These are phyloP conservation scores for Platysternon megacephalum DNA, from an alignment of 2,113 vertebrate genomes.

Conservation along the genomic window DNA sequence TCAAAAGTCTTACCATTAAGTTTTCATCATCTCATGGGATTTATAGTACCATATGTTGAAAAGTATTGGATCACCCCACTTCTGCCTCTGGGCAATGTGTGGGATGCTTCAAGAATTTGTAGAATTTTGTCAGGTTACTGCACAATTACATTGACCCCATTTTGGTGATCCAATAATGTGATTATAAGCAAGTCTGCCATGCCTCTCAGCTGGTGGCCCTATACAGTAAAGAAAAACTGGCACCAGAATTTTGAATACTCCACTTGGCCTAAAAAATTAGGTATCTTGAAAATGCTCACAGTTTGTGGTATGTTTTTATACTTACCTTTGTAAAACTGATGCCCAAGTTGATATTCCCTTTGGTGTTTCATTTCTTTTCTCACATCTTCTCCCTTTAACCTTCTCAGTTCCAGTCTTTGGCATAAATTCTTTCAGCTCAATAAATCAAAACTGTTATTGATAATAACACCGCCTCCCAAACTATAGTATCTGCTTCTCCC, in stretches of 20 bases:
- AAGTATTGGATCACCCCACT: neutral
- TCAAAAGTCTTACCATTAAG: neutral
- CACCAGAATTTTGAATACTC: neutral
- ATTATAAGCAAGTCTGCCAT: neutral
- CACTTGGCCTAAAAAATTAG: neutral
- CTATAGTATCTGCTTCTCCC: neutral
- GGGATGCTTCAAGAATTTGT: neutral
- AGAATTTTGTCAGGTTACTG: neutral
- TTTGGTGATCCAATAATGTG: neutral
- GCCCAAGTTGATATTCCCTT: neutral
- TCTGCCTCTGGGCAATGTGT: neutral
- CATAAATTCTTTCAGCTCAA: neutral
- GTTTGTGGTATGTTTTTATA: neutral
- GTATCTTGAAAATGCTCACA: neutral
- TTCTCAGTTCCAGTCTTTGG: neutral
- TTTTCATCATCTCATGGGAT: neutral
- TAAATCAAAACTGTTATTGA: neutral
- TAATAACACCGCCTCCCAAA: neutral
- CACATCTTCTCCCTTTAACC: neutral
- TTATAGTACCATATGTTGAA: neutral
- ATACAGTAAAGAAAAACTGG: neutral
- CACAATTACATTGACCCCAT: neutral
- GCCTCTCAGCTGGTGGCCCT: neutral
- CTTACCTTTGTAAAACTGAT: neutral
- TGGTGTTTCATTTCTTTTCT: neutral